Conservation (phyloP, 2,888 invertebrate genomes). For the Rapana venosa region DNA sequence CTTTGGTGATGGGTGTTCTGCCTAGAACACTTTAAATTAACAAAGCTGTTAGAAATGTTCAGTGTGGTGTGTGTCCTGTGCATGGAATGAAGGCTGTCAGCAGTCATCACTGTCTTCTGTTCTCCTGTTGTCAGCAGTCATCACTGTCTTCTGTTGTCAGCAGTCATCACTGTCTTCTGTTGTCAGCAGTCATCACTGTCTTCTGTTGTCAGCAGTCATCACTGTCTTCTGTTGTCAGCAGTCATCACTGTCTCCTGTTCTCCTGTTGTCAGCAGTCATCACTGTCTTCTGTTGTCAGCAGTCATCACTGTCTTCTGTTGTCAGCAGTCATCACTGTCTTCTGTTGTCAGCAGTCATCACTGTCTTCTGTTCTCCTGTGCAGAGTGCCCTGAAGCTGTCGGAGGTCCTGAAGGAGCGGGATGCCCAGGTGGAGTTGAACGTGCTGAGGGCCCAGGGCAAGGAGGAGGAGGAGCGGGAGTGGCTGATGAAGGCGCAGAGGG, state of each 20-base stretch:
- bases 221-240: no score
- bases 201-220: neutral
- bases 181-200: neutral
- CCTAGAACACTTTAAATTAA: no score
- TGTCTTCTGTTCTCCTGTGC: slow-evolving; percentile 4
- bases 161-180: neutral
- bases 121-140: neutral
- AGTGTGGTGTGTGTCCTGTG: no score
- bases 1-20: no score
- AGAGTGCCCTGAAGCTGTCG: slow-evolving; percentile 77
- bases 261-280: neutral
- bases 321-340: neutral
- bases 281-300: neutral
- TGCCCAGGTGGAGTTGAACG: slow-evolving; percentile 77
- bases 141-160: neutral
- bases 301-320: neutral
- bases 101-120: neutral
- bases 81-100: no score
- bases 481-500: slow-evolving; percentile 61
- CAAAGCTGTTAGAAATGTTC: no score
- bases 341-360: neutral
- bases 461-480: slow-evolving; percentile 69
- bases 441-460: slow-evolving; percentile 67
- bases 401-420: slow-evolving; percentile 79
- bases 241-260: neutral